These are phyloP conservation scores for Fabriciana adippe DNA, from an alignment of 2,888 invertebrate genomes.

Conservation along the genomic window DNA sequence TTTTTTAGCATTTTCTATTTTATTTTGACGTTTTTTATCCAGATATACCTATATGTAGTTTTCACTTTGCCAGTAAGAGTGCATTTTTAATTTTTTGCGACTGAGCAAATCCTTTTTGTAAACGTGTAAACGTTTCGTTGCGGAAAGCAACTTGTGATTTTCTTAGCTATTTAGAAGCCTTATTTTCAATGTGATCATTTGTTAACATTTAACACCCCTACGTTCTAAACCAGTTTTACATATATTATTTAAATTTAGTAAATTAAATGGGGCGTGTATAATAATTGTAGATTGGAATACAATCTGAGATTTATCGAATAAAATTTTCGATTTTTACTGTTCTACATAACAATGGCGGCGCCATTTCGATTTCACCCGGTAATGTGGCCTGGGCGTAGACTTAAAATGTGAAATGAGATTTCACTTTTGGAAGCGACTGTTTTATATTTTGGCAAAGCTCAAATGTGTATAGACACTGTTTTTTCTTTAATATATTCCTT, in stretches of 20 bases:
- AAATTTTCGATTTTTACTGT: slow-evolving; percentile 40
- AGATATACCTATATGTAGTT: slow-evolving; percentile 33
- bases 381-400: slow-evolving; percentile 32
- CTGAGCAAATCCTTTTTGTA: slow-evolving; percentile 47
- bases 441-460: slow-evolving; percentile 74
- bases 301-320: slow-evolving; percentile 40
- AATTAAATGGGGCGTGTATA: slow-evolving; percentile 31
- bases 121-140: slow-evolving; percentile 33
- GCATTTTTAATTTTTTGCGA: slow-evolving; percentile 70
- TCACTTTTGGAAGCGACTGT: slow-evolving; percentile 63
- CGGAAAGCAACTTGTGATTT: slow-evolving; percentile 37
- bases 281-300: slow-evolving; percentile 32
- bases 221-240: slow-evolving; percentile 25
- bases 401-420: slow-evolving; percentile 69
- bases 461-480: slow-evolving; percentile 63
- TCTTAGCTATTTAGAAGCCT: slow-evolving; percentile 37
- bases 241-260: slow-evolving; percentile 10
- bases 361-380: slow-evolving; percentile 26
- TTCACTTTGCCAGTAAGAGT: slow-evolving; percentile 70
- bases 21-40: slow-evolving; percentile 39
- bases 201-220: slow-evolving; percentile 22
- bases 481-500: slow-evolving; percentile 59
- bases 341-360: slow-evolving; percentile 29
- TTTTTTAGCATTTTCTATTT: slow-evolving; percentile 36
- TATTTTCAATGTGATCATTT: slow-evolving; percentile 32